Percentiles rank a stretch among this genome's conserved stretches.
Conservation (phyloP, 2,797 vertebrate genomes). For the Gadopsis marmoratus region DNA sequence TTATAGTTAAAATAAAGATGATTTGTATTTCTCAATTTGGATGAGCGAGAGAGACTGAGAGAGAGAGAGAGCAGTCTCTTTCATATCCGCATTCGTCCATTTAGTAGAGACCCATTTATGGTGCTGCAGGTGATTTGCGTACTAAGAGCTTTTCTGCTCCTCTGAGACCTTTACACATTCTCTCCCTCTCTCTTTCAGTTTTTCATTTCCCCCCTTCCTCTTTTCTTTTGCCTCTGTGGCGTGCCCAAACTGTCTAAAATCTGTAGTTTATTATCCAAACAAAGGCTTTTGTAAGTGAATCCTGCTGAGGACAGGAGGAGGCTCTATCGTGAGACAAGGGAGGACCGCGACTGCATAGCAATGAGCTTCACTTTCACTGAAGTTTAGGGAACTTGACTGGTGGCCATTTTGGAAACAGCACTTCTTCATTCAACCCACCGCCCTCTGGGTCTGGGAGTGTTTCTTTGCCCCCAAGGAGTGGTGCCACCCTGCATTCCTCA, state of each 20-base stretch:
- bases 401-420: slow-evolving; percentile 54
- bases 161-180: slow-evolving; percentile 65
- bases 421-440: slow-evolving; percentile 20
- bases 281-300: slow-evolving; percentile 77
- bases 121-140: slow-evolving; percentile 68
- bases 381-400: slow-evolving; percentile 52
- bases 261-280: slow-evolving; percentile 77
- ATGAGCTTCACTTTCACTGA: slow-evolving; percentile 64
- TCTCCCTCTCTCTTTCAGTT: slow-evolving; percentile 56
- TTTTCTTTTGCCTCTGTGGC: slow-evolving; percentile 47
- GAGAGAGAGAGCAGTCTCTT: slow-evolving; percentile 20
- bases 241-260: slow-evolving; percentile 76
- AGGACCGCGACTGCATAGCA: slow-evolving; percentile 63
- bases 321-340: slow-evolving; percentile 54
- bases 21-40: slow-evolving; percentile 45
- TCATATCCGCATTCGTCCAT: slow-evolving; percentile 58
- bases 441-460: slow-evolving; percentile 5
- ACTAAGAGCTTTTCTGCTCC: slow-evolving; percentile 70
- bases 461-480: slow-evolving; percentile 16
- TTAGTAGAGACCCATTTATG: slow-evolving; percentile 61
- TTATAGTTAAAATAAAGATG: slow-evolving; percentile 40
- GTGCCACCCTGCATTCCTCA: slow-evolving; percentile 19
- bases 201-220: slow-evolving; percentile 50
- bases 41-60: slow-evolving; percentile 8
- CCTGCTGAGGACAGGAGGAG: slow-evolving; percentile 61